phyloP scores from a whole-genome alignment of 1,140 invertebrate species.

The Steinernema khuongi region DNA sequence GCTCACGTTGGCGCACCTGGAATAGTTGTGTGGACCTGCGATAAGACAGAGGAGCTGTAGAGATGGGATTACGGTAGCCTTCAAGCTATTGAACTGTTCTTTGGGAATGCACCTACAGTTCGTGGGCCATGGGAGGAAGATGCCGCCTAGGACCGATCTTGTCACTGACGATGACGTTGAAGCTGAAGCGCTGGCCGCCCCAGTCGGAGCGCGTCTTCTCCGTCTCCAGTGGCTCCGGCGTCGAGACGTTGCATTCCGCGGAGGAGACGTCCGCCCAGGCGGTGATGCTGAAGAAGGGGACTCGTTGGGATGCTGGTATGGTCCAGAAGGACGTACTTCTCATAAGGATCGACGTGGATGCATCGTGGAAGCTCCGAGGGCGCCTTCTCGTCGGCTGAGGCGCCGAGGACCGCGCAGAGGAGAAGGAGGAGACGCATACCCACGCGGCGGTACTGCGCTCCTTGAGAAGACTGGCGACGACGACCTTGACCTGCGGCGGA shows the following conservation, averaged over 20 bases:
- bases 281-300: slow-evolving; percentile 25
- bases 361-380: slow-evolving; percentile 22
- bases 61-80: slow-evolving; percentile 1
- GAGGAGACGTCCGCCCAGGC: slow-evolving; percentile 22
- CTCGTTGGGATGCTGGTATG: neutral
- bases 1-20: slow-evolving; percentile 46
- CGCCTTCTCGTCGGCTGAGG: slow-evolving; percentile 10
- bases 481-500: slow-evolving; percentile 2
- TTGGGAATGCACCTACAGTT: slow-evolving; percentile 35
- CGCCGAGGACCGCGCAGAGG: neutral
- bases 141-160: slow-evolving; percentile 50
- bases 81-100: neutral
- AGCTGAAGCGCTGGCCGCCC: slow-evolving; percentile 35
- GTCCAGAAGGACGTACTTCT: slow-evolving; percentile 21
- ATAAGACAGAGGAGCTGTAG: neutral
- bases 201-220: slow-evolving; percentile 24
- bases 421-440: neutral
- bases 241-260: slow-evolving; percentile 27
- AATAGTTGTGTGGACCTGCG: slow-evolving; percentile 21
- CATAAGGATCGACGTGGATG: slow-evolving; percentile 33
- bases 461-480: neutral
- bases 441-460: neutral
- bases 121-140: slow-evolving; percentile 40
- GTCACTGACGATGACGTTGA: slow-evolving; percentile 52
- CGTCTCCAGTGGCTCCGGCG: slow-evolving; percentile 8